Evolutionary conservation across 2,113 vertebrate species (phyloP).

Genomic region (Cricetomys ansorgei): DNA sequence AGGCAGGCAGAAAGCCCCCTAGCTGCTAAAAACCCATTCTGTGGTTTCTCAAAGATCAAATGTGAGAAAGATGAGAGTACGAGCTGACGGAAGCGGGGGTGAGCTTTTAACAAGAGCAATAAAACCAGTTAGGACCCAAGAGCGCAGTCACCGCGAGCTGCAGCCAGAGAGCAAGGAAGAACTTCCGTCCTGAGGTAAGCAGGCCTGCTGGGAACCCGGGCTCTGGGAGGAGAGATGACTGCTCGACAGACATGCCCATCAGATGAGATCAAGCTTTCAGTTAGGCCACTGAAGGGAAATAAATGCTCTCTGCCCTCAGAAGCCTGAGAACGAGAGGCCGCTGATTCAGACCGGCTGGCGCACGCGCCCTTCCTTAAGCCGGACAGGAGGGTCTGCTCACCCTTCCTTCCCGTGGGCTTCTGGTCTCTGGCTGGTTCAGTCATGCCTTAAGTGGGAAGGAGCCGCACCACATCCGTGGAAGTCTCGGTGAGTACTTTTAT

Average conservation of each 20-base stretch:
- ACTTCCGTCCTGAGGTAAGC: not conserved
- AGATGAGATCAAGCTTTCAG: not conserved
- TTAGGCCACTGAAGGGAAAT: not conserved
- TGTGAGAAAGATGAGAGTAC: not conserved
- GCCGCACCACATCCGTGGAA: not conserved
- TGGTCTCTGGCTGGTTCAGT: too few relatives aligned
- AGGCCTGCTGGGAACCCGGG: not conserved
- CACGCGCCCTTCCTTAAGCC: too few relatives aligned
- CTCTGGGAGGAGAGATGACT: not conserved
- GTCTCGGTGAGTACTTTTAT: not conserved
- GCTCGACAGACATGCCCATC: not conserved
- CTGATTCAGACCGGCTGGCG: rapidly evolving
- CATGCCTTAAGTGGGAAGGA: not conserved
- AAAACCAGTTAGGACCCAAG: not conserved
- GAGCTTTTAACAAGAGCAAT: not conserved
- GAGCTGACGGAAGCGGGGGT: not conserved
- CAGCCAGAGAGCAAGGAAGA: not conserved
- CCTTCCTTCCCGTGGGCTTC: too few relatives aligned
- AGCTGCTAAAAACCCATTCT: not conserved
- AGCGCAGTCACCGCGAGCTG: not conserved
- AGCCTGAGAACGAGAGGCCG: too few relatives aligned
- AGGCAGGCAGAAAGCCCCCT: constrained; percentile 37
- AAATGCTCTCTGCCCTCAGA: not conserved
- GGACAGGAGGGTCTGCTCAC: too few relatives aligned
- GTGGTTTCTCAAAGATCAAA: constrained; percentile 10